These are phyloP conservation scores for Lamellibrachia columna DNA, from an alignment of 2,888 invertebrate species.

Conservation along the genomic window DNA sequence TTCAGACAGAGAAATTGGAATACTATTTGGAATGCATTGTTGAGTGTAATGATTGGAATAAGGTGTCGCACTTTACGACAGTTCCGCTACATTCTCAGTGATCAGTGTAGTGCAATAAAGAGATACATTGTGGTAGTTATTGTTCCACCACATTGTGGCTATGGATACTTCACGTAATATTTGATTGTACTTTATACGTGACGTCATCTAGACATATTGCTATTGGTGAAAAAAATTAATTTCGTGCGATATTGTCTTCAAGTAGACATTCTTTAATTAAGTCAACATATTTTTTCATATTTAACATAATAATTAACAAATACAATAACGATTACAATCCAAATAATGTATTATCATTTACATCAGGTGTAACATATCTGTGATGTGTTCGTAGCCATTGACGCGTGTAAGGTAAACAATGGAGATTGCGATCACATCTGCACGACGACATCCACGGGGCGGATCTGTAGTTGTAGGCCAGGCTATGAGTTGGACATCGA, in stretches of 20 bases:
- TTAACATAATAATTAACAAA: too few species aligned
- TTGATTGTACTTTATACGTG: too few species aligned
- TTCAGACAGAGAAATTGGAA: neutral
- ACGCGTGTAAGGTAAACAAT: conserved; percentile 7
- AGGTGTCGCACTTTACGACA: neutral
- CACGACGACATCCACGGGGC: neutral
- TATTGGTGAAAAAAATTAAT: too few species aligned
- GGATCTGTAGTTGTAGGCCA: conserved; percentile 18
- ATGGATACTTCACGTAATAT: too few species aligned
- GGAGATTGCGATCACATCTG: conserved; percentile 23
- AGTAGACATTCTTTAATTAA: too few species aligned
- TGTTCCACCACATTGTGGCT: too few species aligned
- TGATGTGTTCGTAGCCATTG: neutral
- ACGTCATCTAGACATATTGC: too few species aligned
- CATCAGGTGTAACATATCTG: neutral
- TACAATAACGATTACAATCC: neutral
- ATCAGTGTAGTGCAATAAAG: too few species aligned
- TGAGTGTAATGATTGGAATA: neutral
- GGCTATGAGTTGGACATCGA: conserved; percentile 21
- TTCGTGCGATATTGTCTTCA: too few species aligned
- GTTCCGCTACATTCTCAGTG: too few species aligned
- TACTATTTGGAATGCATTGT: neutral
- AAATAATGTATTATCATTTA: neutral
- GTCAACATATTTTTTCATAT: too few species aligned
- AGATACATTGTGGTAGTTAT: too few species aligned